Evolutionary conservation across 1,140 invertebrate species (phyloP), one percentile per base, ranked within the genome.

Genomic region (Aethina tumida): DNA sequence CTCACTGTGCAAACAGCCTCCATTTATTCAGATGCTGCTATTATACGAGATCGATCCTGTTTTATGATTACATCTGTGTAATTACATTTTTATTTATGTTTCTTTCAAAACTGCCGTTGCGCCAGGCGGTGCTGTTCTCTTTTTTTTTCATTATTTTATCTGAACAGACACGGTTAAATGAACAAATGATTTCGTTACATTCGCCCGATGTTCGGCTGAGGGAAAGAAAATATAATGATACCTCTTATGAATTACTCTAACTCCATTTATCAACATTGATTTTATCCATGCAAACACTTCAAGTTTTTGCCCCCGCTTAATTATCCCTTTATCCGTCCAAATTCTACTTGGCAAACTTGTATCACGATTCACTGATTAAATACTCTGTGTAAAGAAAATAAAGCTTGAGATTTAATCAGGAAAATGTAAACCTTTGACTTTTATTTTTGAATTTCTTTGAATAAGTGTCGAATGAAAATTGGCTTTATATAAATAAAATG

Each of bases 81-180:
- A 52, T 52, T 52, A 44, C 45, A 49, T 52, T 50, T 49, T 50
- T 52, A 52, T 52, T 52, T 52, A 52, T 52, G 48, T 50, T 30
- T 40, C 38, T 24, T 33, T 39, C 29, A n/a, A n/a, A n/a, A n/a
- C n/a, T n/a, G n/a, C n/a, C n/a, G n/a, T n/a, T n/a, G n/a, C n/a
- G n/a, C n/a, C n/a, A n/a, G n/a, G n/a, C n/a, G n/a, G n/a, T n/a
- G n/a, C 22, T 12, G 16, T 33, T 25, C 22, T 18, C 22, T 13
- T 37, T 18, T 28, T 28, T 15, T 19, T 6, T 10, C 21, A 15
- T 33, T 33, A 12, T 33, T 16, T 9, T 16, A 8, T 19, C 22
- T 28, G 18, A 19, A 28, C 29, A 25, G 13, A 16, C 16, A 16
- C 12, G 20, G 16, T 27, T 37, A 28, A 37, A 20, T 27, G 35